Base-by-base conservation (phyloP, 2,888 invertebrate species). In the Azorinus chamasolen region DNA sequence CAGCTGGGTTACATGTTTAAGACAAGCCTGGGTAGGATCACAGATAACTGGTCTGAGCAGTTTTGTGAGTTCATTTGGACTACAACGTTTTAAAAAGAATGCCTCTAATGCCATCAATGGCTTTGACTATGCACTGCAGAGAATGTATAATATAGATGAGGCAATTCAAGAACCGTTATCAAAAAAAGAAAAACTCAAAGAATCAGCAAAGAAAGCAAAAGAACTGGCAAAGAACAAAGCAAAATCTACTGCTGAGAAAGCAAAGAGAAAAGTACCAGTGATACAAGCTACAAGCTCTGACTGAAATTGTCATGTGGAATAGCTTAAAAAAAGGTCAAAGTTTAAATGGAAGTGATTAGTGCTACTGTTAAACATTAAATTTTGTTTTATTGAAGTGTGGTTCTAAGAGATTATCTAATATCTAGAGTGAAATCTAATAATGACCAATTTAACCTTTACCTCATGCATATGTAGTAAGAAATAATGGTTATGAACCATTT, bases 21-120 rank as follows among this genome's bases (percentile, higher is more conserved):
- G 98, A 66, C 95, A 96, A 1, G 98, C 97, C 0, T 97, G 97
- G 96, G 96, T 98, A 74, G 96, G 96, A 90, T 98, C 98, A 1
- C 96, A 96, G 89, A 95, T 98, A 57, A 96, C 95, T 93, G 98
- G 98, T 37, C 96, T 98, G 92, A 53, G 71, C 3, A 94, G 96
- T 66, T 96, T 98, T 6, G 97, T 98, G 84, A 96, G 97, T 81
- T 96, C 96, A 6, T 98, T 98, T 93, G 98, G 97, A 1, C 94
- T 97, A 81, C 97, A 98, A 76, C 94, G 98, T 78, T 98, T 97
- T 93, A 96, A 96, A 91, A 96, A 96, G 90, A 98, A 98, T 92
- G 96, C 96, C 88, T 92, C 93, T 39, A 96, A 97, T 94, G 97
- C 97, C 94, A 95, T 96, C 54, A 94, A 94, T 84, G 98, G 98